phyloP scores from a whole-genome alignment of 2,113 vertebrate species.

The Zosterops pallidus region DNA sequence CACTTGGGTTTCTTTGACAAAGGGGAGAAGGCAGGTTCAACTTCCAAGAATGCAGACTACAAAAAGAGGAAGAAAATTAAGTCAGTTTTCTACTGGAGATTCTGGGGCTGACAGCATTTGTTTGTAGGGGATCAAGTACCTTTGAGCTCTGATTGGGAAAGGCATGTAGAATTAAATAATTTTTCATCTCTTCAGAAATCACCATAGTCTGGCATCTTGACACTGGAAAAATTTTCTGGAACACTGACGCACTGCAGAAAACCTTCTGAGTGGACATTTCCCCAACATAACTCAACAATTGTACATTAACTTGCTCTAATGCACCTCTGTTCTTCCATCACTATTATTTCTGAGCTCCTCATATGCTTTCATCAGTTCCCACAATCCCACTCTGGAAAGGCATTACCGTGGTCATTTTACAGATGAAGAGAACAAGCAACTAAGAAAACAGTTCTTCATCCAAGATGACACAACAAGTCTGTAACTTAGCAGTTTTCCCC shows the following conservation, averaged over 20 bases:
- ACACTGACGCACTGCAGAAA: background rate
- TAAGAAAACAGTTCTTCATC: background rate
- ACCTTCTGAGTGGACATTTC: background rate
- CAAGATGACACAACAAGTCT: background rate
- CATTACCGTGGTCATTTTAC: background rate
- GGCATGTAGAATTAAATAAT: background rate
- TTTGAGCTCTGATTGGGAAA: background rate
- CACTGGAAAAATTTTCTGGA: background rate
- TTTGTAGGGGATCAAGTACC: background rate
- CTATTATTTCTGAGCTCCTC: background rate
- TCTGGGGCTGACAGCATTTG: background rate
- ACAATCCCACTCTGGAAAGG: background rate
- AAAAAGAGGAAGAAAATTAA: background rate
- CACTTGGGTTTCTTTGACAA: slow-evolving; percentile 23
- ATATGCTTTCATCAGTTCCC: background rate
- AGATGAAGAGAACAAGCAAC: background rate
- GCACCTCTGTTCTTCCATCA: background rate
- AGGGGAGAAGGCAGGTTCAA: background rate
- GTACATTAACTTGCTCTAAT: background rate
- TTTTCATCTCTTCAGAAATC: background rate
- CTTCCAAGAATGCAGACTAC: slow-evolving; percentile 9
- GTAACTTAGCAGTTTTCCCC: background rate
- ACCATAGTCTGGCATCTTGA: background rate
- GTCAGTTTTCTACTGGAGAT: background rate
- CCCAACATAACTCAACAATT: background rate